Evolutionary conservation across 2,888 invertebrate genomes (phyloP).

Genomic region (Aleiodes testaceus): DNA sequence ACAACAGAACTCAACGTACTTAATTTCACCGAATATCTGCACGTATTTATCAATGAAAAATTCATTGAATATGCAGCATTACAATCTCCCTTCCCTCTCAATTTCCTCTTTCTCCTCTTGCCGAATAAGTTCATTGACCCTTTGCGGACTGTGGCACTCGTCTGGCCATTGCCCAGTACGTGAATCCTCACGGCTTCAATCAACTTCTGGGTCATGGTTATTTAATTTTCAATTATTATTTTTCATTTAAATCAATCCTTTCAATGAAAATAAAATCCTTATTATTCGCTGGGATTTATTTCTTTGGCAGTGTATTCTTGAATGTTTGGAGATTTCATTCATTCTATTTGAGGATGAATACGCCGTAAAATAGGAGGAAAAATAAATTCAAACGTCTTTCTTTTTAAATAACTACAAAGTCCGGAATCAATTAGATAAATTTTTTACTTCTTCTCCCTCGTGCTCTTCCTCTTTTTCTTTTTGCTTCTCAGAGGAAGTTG

Average conservation of each 20-base stretch:
- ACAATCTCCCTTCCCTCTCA: constrained; percentile 20
- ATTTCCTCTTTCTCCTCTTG: constrained; percentile 13
- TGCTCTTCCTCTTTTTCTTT: not conserved
- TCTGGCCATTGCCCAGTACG: constrained; percentile 37
- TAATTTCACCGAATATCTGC: constrained; percentile 5
- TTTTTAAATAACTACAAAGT: constrained; percentile 3
- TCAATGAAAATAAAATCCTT: no score
- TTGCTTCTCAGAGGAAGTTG: constrained; percentile 1
- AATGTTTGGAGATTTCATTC: no score
- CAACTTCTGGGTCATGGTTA: constrained; percentile 28
- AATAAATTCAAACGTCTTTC: no score
- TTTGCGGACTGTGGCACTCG: constrained; percentile 14
- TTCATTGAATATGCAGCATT: constrained; percentile 26
- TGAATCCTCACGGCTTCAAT: constrained; percentile 14
- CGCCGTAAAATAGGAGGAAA: no score
- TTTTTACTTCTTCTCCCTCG: not conserved
- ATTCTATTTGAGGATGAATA: no score
- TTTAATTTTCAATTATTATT: not conserved
- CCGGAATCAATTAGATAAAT: constrained; percentile 9
- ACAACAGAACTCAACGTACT: not conserved
- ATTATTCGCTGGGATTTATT: no score
- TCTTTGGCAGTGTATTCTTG: no score
- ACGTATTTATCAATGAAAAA: constrained; percentile 46
- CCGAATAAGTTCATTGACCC: constrained; percentile 53
- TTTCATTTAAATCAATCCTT: not conserved